A percentile compares a stretch with the other conserved stretches of the same genome.
phyloP scores from a whole-genome alignment of 2,113 vertebrate species.

The Tragelaphus strepsiceros region DNA sequence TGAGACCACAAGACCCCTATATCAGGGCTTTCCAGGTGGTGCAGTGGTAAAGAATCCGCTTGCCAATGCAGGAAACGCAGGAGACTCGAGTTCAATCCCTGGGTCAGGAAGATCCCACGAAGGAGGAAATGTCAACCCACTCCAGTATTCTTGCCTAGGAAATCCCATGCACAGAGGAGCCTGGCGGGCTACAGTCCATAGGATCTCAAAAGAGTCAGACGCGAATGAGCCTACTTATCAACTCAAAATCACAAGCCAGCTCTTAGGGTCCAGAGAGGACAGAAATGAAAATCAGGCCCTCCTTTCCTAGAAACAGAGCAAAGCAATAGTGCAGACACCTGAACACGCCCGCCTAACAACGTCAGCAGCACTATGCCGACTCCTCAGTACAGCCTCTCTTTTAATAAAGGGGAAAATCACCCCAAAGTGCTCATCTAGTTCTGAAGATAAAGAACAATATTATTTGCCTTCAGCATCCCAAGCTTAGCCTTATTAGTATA shows the following conservation, averaged over 20 bases:
- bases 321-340: not conserved
- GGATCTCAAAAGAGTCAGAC: not conserved
- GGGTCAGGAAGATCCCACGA: not conserved
- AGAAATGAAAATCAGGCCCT: slow-evolving; percentile 68
- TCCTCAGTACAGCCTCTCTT: not conserved
- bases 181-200: not conserved
- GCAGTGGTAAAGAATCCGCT: not conserved
- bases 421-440: not conserved
- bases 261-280: slow-evolving; percentile 73
- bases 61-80: not conserved
- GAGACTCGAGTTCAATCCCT: not conserved
- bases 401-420: not conserved
- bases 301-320: slow-evolving; percentile 28
- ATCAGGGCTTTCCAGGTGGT: not conserved
- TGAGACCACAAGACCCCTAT: slow-evolving; percentile 64
- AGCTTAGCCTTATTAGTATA: not conserved
- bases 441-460: not conserved
- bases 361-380: not conserved
- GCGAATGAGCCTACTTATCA: slow-evolving; percentile 35
- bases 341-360: fast-evolving
- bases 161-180: not conserved
- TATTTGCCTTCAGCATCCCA: not conserved
- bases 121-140: not conserved
- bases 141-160: not conserved
- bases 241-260: slow-evolving; percentile 48